phyloP scores from a whole-genome alignment of 2,888 invertebrate genomes.

The Drosophila gaucha region DNA sequence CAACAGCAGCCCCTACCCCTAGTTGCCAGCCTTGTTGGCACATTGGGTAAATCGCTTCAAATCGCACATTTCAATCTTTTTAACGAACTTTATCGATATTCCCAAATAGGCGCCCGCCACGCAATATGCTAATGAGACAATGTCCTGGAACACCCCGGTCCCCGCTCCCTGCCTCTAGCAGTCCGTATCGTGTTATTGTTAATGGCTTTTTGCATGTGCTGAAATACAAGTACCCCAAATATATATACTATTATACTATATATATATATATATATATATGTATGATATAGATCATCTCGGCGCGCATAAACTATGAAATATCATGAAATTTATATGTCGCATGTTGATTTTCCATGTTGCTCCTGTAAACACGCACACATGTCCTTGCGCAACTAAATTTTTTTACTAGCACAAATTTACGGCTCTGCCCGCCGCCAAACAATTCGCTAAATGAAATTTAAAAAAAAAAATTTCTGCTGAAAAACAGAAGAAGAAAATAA shows the following conservation, averaged over 20 bases:
- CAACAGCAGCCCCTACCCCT: conserved; percentile 1
- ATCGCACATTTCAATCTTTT: conserved; percentile 75
- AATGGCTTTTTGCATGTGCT: conserved; percentile 68
- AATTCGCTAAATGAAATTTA: conserved; percentile 72
- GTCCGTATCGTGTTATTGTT: conserved; percentile 43
- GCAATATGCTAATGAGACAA: conserved; percentile 82
- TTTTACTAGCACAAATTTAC: conserved; percentile 70
- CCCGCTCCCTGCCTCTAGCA: not conserved
- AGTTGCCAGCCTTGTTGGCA: conserved; percentile 46
- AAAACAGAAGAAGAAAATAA: conserved; percentile 18
- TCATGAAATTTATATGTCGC: conserved; percentile 65
- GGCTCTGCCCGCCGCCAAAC: conserved; percentile 65
- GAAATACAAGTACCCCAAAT: conserved; percentile 34
- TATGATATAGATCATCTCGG: conserved; percentile 64
- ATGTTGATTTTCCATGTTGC: conserved; percentile 61
- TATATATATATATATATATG: conserved; percentile 11
- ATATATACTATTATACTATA: conserved; percentile 5
- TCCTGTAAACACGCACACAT: conserved; percentile 71
- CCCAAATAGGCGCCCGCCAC: conserved; percentile 77
- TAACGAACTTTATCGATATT: conserved; percentile 80
- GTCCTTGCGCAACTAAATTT: conserved; percentile 66
- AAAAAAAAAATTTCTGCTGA: conserved; percentile 4
- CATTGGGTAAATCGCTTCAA: conserved; percentile 70
- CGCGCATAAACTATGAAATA: conserved; percentile 71
- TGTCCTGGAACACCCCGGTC: conserved; percentile 23